Conservation (phyloP, 1,140 invertebrate genomes). For the Ceratina calcarata region DNA sequence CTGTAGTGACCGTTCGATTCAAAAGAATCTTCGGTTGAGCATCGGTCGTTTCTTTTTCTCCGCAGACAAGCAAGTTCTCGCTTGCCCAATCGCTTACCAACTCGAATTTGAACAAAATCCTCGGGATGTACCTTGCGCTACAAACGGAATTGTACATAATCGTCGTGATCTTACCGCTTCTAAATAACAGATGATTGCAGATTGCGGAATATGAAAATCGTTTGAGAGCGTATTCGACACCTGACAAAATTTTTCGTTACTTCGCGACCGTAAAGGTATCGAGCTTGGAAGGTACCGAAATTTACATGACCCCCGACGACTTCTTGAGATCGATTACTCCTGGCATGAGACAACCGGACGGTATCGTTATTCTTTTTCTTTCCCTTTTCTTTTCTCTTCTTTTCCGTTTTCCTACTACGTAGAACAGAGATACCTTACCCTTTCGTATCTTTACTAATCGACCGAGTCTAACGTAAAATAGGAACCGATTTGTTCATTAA, state of each 20-base stretch:
- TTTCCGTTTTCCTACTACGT: neutral
- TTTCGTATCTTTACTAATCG: too few species aligned
- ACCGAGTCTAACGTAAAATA: too few species aligned
- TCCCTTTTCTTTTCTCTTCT: neutral
- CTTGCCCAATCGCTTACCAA: too few species aligned
- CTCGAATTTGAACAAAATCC: neutral
- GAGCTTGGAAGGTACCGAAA: conserved; percentile 87
- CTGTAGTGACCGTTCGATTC: neutral
- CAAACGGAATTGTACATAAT: neutral
- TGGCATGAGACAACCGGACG: conserved; percentile 97
- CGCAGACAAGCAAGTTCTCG: too few species aligned
- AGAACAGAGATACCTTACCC: too few species aligned
- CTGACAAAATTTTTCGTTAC: conserved; percentile 99
- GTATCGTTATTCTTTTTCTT: conserved; percentile 81
- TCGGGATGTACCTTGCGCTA: neutral
- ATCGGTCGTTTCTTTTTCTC: neutral
- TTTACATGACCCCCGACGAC: conserved; percentile 99
- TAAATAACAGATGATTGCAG: conserved; percentile 80
- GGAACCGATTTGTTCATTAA: too few species aligned
- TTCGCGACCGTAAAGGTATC: conserved; percentile 98
- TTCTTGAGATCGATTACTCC: conserved; percentile 98
- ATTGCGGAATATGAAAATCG: conserved; percentile 99
- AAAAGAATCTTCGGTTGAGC: neutral
- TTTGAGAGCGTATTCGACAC: conserved; percentile 96
- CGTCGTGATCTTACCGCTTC: neutral